Conservation (phyloP, 1,140 invertebrate species). For the Melanaphis sacchari region DNA sequence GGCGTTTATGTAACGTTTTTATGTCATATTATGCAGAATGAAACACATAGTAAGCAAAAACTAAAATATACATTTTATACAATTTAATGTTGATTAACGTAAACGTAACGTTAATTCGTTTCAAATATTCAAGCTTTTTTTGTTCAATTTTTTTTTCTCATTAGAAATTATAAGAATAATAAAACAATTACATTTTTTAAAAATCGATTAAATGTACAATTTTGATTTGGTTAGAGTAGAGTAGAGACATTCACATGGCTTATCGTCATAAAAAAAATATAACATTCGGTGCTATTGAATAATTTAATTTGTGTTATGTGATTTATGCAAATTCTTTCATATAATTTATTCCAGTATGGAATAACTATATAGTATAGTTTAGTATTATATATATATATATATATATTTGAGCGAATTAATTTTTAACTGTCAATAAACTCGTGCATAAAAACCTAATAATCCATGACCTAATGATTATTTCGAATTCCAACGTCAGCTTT, state of each 20-base stretch:
- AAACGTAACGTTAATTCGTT: too few relatives aligned
- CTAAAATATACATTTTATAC: background rate
- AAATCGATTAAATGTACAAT: background rate
- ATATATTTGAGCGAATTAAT: background rate
- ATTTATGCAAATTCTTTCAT: conserved; percentile 12
- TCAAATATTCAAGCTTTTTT: background rate
- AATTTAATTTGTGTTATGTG: conserved; percentile 12
- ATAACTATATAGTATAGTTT: background rate
- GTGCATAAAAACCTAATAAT: conserved; percentile 3
- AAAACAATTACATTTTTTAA: background rate
- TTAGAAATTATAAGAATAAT: background rate
- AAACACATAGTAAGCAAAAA: background rate
- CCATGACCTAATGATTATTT: conserved; percentile 32
- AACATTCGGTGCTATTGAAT: background rate
- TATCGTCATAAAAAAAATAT: background rate
- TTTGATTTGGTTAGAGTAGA: background rate
- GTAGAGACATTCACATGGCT: background rate
- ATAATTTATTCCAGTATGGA: conserved; percentile 25
- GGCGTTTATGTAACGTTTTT: background rate
- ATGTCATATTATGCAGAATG: background rate
- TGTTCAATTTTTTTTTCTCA: background rate
- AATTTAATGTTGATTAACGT: background rate
- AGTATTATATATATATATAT: background rate
- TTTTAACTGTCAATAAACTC: background rate
- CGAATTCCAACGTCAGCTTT: background rate